Conservation (phyloP, 2,113 vertebrate species). For the Ardeotis arabs region DNA sequence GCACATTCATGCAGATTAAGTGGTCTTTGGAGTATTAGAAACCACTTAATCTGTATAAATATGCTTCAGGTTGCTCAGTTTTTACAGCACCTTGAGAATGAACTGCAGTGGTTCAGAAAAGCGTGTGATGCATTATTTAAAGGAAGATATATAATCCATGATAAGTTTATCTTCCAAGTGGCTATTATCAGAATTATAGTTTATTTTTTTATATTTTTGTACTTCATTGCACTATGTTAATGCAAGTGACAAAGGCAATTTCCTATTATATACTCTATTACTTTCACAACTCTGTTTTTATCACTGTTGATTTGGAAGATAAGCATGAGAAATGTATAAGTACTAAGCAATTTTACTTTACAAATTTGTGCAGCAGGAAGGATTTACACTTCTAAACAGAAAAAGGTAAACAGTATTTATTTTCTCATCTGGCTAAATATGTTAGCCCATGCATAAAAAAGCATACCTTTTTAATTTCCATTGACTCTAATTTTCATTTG, state of each 20-base stretch:
- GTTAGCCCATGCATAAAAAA: constrained; percentile 19
- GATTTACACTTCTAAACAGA: constrained; percentile 43
- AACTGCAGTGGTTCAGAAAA: constrained; percentile 25
- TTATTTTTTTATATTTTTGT: constrained; percentile 18
- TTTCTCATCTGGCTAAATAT: constrained; percentile 38
- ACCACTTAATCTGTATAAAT: constrained; percentile 68
- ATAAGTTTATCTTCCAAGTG: constrained; percentile 17
- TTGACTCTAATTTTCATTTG: constrained; percentile 49
- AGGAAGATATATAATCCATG: constrained; percentile 37
- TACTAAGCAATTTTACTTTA: constrained; percentile 40
- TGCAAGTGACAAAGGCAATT: constrained; percentile 31
- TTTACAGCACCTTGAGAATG: constrained; percentile 64
- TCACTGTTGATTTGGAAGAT: constrained; percentile 49
- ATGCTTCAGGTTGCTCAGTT: constrained; percentile 65
- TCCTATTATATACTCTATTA: constrained; percentile 34
- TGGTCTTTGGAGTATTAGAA: constrained; percentile 65
- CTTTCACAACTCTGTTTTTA: constrained; percentile 42
- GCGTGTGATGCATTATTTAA: constrained; percentile 50
- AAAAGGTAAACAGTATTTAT: constrained; percentile 49
- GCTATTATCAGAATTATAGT: not conserved
- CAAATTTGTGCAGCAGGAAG: constrained; percentile 15
- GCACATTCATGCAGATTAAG: constrained; percentile 64
- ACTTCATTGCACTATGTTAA: constrained; percentile 10
- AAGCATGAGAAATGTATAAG: constrained; percentile 8
- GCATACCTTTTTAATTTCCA: not conserved